phyloP scores from a whole-genome alignment of 2,888 invertebrate species.

The Ophonus ardosiacus region DNA sequence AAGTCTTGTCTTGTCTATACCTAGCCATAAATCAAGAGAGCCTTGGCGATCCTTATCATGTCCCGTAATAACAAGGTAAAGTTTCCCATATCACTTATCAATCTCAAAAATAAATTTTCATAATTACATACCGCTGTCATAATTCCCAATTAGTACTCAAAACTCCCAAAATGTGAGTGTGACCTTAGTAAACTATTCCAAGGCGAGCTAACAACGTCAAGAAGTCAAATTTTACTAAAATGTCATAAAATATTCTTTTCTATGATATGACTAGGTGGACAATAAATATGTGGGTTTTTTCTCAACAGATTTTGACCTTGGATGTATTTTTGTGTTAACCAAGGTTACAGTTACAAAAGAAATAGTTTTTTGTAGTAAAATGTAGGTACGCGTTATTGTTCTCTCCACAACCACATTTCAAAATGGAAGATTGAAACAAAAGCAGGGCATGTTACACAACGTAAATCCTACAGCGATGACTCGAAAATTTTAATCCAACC shows the following conservation, averaged over 20 bases:
- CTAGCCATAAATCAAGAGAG: conserved; percentile 49
- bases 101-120: conserved; percentile 59
- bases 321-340: not conserved
- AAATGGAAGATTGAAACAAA: not conserved
- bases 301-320: conserved; percentile 18
- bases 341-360: conserved; percentile 37
- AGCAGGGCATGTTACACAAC: not conserved
- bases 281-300: conserved; percentile 9
- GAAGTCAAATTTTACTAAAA: not conserved
- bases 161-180: conserved; percentile 25
- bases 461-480: not conserved
- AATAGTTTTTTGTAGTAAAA: not conserved
- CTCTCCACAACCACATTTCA: not conserved
- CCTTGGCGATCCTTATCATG: conserved; percentile 57
- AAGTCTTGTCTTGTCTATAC: conserved; percentile 30
- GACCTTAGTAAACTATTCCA: conserved; percentile 2
- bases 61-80: conserved; percentile 61
- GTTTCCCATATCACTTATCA: conserved; percentile 55
- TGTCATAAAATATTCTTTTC: conserved; percentile 34
- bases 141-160: conserved; percentile 50
- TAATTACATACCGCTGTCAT: conserved; percentile 57
- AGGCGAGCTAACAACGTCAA: conserved; percentile 2
- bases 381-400: not conserved
- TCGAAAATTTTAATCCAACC: too few relatives aligned
- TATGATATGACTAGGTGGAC: not conserved